Conservation (phyloP, 92 coral and sea anemone genomes). For the Virgularia gustaviana region DNA sequence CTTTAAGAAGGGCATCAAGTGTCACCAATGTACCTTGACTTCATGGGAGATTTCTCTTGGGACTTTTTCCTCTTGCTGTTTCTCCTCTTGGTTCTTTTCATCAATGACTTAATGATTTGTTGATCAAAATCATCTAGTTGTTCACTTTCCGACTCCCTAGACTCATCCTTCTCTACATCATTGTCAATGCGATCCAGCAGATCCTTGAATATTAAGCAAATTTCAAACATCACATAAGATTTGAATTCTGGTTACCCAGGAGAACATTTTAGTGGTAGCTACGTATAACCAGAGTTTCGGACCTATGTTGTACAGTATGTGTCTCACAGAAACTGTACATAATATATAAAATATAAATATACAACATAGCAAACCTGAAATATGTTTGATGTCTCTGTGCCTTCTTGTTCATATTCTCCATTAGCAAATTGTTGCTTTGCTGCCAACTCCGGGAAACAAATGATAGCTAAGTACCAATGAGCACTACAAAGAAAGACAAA, state of each 20-base stretch:
- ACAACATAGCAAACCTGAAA: slow-evolving; percentile 2
- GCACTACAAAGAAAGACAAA: too few species aligned
- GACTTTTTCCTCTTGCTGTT: slow-evolving; percentile 12
- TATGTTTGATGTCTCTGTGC: not conserved
- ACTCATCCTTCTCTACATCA: slow-evolving; percentile 1
- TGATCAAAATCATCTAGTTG: slow-evolving; percentile 10
- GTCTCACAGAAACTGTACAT: too few species aligned
- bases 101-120: too few species aligned
- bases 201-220: too few species aligned
- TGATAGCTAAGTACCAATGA: slow-evolving; percentile 85
- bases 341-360: too few species aligned
- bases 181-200: too few species aligned
- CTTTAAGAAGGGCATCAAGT: too few species aligned
- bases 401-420: slow-evolving; percentile 34
- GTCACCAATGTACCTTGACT: slow-evolving; percentile 48
- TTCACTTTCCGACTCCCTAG: not conserved
- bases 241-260: too few species aligned
- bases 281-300: too few species aligned
- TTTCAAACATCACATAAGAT: too few species aligned
- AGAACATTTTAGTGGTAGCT: too few species aligned
- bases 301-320: too few species aligned
- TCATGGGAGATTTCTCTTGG: slow-evolving; percentile 12
- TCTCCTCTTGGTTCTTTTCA: slow-evolving; percentile 15
- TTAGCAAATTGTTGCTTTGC: slow-evolving; percentile 13
- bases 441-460: slow-evolving; percentile 68